Base-by-base conservation (phyloP, 2,113 vertebrate species). In the Nyctereutes procyonoides region DNA sequence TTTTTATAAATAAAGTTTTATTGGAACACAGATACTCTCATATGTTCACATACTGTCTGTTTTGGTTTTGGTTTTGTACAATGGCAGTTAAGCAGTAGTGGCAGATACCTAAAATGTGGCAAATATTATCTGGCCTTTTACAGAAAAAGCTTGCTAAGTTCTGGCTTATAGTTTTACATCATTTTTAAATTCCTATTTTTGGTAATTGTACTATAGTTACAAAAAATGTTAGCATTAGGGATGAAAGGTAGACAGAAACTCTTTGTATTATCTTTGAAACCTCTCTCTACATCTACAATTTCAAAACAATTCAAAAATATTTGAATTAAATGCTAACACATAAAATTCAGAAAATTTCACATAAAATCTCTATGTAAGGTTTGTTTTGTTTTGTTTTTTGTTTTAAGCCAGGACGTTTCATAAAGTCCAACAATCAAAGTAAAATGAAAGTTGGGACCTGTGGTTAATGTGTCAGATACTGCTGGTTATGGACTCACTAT, bases 1-100 rank as follows among this genome's bases (percentile, higher is more conserved):
- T 48, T 92, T 88, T 35, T 56, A 16, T 74, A 84, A 88, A 95
- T 69, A 69, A 77, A 84, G 16, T 85, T 88, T 80, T 62, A 86
- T 55, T 86, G 32, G 35, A 80, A 91, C 53, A 71, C 16, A 53
- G n/a, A 79, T 8, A 71, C 5, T 51, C 9, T 88, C 13, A 51
- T 67, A 35, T 80, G 15, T 94, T 91, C 62, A 65, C 0, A 58
- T 22, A 83, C 8, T 58, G n/a, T 38, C 48, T 87, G 7, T 82
- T 24, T 30, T 73, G 43, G 43, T 43, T 43, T 43, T 43, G 43
- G 43, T 43, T 94, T 80, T 63, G 15, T 60, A 60, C 20, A 43
- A 26, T 16, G 16, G 28, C 73, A 92, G 30, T 48, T 73, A 87
- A 55, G 3, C 4, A 43, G 38, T 14, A 93, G 15, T 76, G 22